Conservation (phyloP, 2,113 vertebrate genomes). For the Dasyurus viverrinus region DNA sequence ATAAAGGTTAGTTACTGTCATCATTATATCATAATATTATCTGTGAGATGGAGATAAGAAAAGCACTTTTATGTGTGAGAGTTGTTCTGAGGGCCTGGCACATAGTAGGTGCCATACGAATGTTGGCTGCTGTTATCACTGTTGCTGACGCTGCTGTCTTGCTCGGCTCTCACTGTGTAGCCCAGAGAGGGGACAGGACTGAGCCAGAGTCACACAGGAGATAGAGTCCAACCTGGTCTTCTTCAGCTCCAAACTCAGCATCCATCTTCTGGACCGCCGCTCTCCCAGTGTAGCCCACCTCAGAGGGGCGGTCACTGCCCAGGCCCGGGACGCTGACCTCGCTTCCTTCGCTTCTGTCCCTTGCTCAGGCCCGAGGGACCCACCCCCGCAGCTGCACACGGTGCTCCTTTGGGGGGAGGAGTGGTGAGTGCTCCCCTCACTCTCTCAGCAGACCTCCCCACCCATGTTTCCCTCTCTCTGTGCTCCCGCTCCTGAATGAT, state of each 20-base stretch:
- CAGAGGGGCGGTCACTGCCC: not conserved
- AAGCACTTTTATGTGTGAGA: too few relatives aligned
- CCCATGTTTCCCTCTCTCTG: constrained; percentile 58
- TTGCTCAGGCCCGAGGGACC: not conserved
- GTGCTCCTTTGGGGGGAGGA: constrained; percentile 18
- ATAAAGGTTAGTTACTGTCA: too few relatives aligned
- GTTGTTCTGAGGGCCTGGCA: too few relatives aligned
- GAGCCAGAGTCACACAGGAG: not conserved
- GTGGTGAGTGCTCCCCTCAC: not conserved
- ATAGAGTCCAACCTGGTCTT: not conserved
- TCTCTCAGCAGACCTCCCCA: constrained; percentile 42
- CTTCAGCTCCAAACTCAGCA: not conserved
- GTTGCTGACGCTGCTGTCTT: constrained; percentile 8
- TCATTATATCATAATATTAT: too few relatives aligned
- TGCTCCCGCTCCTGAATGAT: constrained; percentile 55
- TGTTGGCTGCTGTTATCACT: not conserved
- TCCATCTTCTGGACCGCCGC: not conserved
- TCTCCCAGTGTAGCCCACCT: not conserved
- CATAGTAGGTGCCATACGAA: not conserved
- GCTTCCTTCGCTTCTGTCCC: not conserved
- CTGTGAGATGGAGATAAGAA: too few relatives aligned
- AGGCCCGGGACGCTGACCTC: rapidly evolving
- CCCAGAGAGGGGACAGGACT: not conserved
- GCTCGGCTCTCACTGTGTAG: not conserved
- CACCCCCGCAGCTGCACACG: not conserved